Evolutionary conservation across 1,140 invertebrate species (phyloP), one percentile per base, ranked within the genome.

Genomic region (Paracyclopina nana): DNA sequence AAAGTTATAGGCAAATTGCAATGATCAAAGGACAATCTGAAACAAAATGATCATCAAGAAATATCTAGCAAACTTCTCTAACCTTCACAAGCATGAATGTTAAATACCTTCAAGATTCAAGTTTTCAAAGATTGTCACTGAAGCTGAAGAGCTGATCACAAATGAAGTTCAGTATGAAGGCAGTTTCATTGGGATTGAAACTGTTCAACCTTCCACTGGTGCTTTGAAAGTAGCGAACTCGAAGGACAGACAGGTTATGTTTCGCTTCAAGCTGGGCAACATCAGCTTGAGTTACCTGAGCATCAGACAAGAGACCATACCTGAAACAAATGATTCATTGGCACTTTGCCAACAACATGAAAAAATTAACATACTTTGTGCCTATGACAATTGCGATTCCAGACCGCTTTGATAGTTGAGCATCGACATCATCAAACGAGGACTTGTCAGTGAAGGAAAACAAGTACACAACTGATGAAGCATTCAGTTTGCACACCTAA

Each of bases 401-500:
- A 38, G 34, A 38, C 4, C 14, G 34, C 5, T 8, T 38, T n/a
- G 34, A 20, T 16, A 45, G n/a, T 45, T 45, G 20, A 18, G 14
- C n/a, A 45, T 45, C 25, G n/a, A 22, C 5, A 5, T 45, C 25
- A n/a, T 27, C 20, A 24, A 45, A 45, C n/a, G n/a, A 18, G n/a
- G 14, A 22, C 11, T 14, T n/a, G 24, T 45, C 25, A 12, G 14
- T 45, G 14, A 24, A 45, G 6, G 25, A 14, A 11, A 45, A 24
- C 2, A 45, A 14, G 24, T 18, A 24, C 14, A 24, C 24, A 14
- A 24, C 43, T 4, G 14, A n/a, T 14, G 25, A 18, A 2, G 43
- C 14, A n/a, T 45, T 45, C 25, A 18, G n/a, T 22, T 24, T 14
- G 6, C 43, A 45, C 43, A 45, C 20, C 20, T 45, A 22, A 43